Evolutionary conservation across 92 coral and sea anemone genomes (phyloP), one percentile per base, ranked within the genome.

Genomic region (Porites evermanni): DNA sequence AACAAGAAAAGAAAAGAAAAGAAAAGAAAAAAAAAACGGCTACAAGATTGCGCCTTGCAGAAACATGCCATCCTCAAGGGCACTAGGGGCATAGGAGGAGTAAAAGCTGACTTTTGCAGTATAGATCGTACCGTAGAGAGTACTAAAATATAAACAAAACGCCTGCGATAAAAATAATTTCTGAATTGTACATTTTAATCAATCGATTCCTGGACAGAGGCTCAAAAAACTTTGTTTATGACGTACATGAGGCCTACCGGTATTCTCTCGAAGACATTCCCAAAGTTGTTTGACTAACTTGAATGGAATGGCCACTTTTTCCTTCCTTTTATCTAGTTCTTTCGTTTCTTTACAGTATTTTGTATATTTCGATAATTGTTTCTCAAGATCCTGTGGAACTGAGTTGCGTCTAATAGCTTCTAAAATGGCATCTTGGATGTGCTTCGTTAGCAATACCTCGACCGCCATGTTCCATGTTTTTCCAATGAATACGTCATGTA

Each of bases 341-440:
- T 71, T 58, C n/a, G 20, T 58, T 4, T 7, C n/a, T 19, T 17
- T 12, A 58, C 20, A 56, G 10, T 69, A 50, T 4, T n/a, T 69
- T 8, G 68, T 67, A 67, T 75, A 94, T 60, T 64, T 60, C 23
- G 82, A 83, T 50, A 95, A 88, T 29, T 81, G 89, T 11, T 93
- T 84, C 71, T 50, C 75, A 19, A 95, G 81, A 52, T 82, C 86
- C 58, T 86, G 38, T 51, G 99, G 81, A 21, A 91, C 70, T 19
- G 83, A 74, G n/a, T 88, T 84, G 17, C 78, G 23, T 17, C 32
- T 67, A 73, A 92, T 71, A 12, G 90, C 96, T 14, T 95, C 82
- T 44, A 44, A 53, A 14, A 97, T 89, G 53, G 96, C 90, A 44
- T 86, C 77, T 88, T 80, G 91, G 26, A 97, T 89, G 67, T 70